These are phyloP conservation scores for Gadus chalcogrammus DNA, from an alignment of 2,113 vertebrate species.

Conservation along the genomic window DNA sequence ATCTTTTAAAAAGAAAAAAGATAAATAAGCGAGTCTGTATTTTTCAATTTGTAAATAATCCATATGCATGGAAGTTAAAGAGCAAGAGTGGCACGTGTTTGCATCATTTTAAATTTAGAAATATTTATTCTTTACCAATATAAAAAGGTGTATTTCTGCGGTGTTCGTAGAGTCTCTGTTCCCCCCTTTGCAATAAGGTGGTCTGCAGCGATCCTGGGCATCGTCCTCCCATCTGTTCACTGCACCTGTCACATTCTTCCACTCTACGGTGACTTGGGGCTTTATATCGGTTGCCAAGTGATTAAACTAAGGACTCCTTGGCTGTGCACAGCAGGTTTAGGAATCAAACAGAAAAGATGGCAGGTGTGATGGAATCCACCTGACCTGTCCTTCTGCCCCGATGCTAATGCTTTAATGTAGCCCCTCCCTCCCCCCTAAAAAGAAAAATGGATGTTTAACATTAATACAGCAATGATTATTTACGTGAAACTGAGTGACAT, in stretches of 20 bases:
- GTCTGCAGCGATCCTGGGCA: slow-evolving; percentile 58
- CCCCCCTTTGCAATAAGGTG: slow-evolving; percentile 56
- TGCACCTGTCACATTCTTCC: slow-evolving; percentile 30
- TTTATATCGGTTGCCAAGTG: slow-evolving; percentile 17
- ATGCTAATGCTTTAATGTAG: slow-evolving; percentile 44
- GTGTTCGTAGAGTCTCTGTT: slow-evolving; percentile 75
- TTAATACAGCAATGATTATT: slow-evolving; percentile 62
- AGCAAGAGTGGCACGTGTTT: slow-evolving; percentile 99
- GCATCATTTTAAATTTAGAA: slow-evolving; percentile 96
- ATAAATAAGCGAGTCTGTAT: slow-evolving; percentile 86
- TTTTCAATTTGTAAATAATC: slow-evolving; percentile 99
- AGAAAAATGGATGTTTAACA: slow-evolving; percentile 47
- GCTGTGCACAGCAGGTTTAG: slow-evolving; percentile 32
- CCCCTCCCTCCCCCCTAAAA: slow-evolving; percentile 54
- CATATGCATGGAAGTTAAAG: slow-evolving; percentile 94
- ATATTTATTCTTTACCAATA: slow-evolving; percentile 99
- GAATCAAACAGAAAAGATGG: slow-evolving; percentile 18
- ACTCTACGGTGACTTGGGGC: slow-evolving; percentile 12
- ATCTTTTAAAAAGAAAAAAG: slow-evolving; percentile 62
- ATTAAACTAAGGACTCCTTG: slow-evolving; percentile 37
- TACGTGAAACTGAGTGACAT: slow-evolving; percentile 78
- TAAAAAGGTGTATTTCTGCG: slow-evolving; percentile 87
- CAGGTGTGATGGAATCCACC: slow-evolving; percentile 31
- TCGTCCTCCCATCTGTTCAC: slow-evolving; percentile 32
- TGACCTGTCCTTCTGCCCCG: slow-evolving; percentile 26